Conservation (phyloP, 2,797 vertebrate species). For the Hyperoplus immaculatus region DNA sequence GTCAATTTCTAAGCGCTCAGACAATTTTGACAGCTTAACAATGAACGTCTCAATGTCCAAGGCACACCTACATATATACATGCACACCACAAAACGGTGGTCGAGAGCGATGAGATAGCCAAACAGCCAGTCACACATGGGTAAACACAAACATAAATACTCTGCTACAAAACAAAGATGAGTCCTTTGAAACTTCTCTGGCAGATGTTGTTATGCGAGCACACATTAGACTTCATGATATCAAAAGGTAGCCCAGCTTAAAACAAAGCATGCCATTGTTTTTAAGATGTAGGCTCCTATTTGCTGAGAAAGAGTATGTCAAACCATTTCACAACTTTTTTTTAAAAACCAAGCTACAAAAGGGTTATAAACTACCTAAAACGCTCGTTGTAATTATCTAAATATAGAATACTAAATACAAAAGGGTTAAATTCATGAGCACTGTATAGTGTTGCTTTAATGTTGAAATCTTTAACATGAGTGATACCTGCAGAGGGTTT, state of each 20-base stretch:
- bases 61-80: constrained; percentile 38
- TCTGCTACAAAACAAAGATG: constrained; percentile 26
- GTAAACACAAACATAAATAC: constrained; percentile 52
- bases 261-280: not conserved
- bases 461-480: constrained; percentile 24
- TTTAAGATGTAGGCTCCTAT: not conserved
- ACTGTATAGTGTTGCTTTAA: constrained; percentile 14
- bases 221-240: constrained; percentile 9
- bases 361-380: not conserved
- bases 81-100: constrained; percentile 43
- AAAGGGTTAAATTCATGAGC: constrained; percentile 5
- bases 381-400: not conserved
- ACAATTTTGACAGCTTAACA: constrained; percentile 77
- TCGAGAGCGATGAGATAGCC: constrained; percentile 40
- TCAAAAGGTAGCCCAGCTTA: constrained; percentile 10
- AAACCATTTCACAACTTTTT: not conserved
- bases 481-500: constrained; percentile 24
- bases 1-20: constrained; percentile 70
- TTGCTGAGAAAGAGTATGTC: no score
- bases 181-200: constrained; percentile 30
- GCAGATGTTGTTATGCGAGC: constrained; percentile 12
- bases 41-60: constrained; percentile 71
- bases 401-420: not conserved
- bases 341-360: constrained; percentile 25
- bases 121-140: constrained; percentile 32